Evolutionary conservation across 2,888 invertebrate species (phyloP), one percentile per base, ranked within the genome.

Genomic region (Aphidius colemani): DNA sequence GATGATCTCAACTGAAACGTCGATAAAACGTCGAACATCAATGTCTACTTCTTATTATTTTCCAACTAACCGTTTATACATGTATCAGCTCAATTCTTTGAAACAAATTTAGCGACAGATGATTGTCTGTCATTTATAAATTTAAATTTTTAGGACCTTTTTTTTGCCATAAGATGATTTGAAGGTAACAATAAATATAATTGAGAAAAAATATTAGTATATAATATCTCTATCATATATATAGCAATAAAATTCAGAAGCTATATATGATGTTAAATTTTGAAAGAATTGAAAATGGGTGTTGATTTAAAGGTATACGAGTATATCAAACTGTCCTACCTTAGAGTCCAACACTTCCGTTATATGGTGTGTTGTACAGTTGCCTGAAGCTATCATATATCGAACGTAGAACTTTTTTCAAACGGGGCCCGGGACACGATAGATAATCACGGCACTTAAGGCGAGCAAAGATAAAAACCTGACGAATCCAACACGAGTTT

Each of bases 1-100:
- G 78, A 81, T 81, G 77, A 76, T 77, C 77, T 77, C 77, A 73
- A 73, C 74, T 65, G 63, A 71, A 68, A 69, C 65, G 70, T 70
- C 72, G 78, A 78, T 78, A 76, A 74, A 73, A 71, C 69, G 70
- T 66, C 70, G 71, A 72, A 72, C 72, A 77, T 76, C 75, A 74
- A 78, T 77, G 74, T 66, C 59, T 59, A 59, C 65, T 60, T 68
- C 68, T 68, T 69, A 66, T 66, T 61, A 60, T 64, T 65, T 48
- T 39, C 10, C 8, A 40, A 30, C 18, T 53, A 53, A 53, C 11
- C 53, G 43, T 53, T 53, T 13, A 39, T n/a, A n/a, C n/a, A 7
- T 11, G 40, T 11, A 11, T 53, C 18, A 18, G 18, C 8, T 39
- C 7, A 7, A 7, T 30, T 8, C 18, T 30, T 30, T 2, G 30